Conservation (phyloP, 2,113 vertebrate species). For the Oceanites oceanicus region DNA sequence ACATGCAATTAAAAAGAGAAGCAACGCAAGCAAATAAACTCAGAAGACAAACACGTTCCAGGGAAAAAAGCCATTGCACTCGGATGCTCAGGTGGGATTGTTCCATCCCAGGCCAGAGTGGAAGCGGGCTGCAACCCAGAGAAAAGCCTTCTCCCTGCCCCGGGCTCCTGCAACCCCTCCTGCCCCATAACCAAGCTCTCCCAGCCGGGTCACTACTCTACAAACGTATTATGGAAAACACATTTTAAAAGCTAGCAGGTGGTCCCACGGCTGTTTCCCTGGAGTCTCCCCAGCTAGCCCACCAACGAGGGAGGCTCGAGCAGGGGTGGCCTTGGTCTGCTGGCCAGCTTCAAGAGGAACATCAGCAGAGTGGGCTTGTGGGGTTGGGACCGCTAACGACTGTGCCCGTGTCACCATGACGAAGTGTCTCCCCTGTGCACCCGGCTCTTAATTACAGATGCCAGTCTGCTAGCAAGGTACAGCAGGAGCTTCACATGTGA, state of each 20-base stretch:
- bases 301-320: accelerated
- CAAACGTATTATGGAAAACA: accelerated
- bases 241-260: neutral
- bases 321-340: neutral
- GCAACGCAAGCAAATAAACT: neutral
- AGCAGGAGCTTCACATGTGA: neutral
- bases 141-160: neutral
- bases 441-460: neutral
- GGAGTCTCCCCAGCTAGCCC: neutral
- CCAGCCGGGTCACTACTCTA: neutral
- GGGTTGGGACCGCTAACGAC: accelerated
- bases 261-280: neutral
- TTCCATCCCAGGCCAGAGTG: neutral
- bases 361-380: accelerated
- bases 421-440: neutral
- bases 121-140: accelerated
- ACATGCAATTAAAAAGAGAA: neutral
- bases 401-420: accelerated
- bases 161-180: neutral
- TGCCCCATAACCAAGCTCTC: neutral
- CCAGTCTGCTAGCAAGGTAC: neutral
- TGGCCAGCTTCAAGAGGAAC: neutral
- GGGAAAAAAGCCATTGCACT: neutral
- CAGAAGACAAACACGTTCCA: accelerated
- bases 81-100: neutral